Percentiles rank a stretch among this genome's conserved stretches.
Conservation (phyloP, 2,113 vertebrate species). For the Pantherophis guttatus region DNA sequence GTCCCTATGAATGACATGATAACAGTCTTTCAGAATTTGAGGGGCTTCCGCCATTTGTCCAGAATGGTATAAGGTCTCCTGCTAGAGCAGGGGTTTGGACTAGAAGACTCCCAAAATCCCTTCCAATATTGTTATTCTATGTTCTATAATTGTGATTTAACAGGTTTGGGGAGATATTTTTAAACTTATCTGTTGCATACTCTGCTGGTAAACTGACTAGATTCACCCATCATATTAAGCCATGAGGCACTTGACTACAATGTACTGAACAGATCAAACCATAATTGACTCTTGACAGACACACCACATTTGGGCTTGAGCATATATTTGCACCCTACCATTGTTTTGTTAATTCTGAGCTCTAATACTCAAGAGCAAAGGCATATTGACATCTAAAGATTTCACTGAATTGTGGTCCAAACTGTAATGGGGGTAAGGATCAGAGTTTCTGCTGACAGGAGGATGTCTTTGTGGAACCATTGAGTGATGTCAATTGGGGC, state of each 20-base stretch:
- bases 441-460: background rate
- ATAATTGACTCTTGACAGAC: background rate
- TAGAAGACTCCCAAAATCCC: background rate
- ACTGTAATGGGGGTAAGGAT: background rate
- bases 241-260: background rate
- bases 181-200: background rate
- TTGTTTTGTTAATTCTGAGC: background rate
- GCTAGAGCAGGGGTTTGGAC: background rate
- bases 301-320: background rate
- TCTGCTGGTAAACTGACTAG: background rate
- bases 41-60: background rate
- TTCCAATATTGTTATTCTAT: background rate
- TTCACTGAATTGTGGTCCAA: background rate
- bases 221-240: background rate
- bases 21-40: background rate
- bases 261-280: background rate
- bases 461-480: background rate
- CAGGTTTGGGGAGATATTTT: background rate
- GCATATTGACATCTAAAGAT: background rate
- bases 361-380: background rate
- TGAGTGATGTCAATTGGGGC: background rate
- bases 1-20: no score
- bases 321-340: background rate
- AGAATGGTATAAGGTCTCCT: background rate
- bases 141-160: conserved; percentile 1